Evolutionary conservation across 1,140 invertebrate genomes (phyloP).

Genomic region (Hylyphantes graminicola): DNA sequence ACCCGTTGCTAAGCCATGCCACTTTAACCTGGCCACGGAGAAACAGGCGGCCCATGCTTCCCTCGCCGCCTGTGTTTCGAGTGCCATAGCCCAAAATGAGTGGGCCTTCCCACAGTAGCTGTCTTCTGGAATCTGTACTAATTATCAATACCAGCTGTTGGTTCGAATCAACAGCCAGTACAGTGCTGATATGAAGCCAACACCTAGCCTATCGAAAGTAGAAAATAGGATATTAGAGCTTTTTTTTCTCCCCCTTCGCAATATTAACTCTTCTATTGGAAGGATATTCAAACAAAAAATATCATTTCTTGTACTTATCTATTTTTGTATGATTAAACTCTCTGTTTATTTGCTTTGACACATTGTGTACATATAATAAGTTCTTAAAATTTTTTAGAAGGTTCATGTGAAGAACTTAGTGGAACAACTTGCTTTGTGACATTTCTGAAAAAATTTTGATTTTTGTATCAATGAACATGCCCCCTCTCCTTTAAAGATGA

Average conservation of each 20-base stretch:
- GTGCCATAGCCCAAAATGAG: slow-evolving; percentile 59
- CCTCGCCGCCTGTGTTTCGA: slow-evolving; percentile 52
- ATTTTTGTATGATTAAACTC: too few species aligned
- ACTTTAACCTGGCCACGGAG: slow-evolving; percentile 44
- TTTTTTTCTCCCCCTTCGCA: background rate
- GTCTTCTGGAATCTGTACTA: slow-evolving; percentile 19
- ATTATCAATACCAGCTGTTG: slow-evolving; percentile 9
- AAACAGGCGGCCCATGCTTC: slow-evolving; percentile 49
- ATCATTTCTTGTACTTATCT: background rate
- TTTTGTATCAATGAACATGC: too few species aligned
- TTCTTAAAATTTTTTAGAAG: too few species aligned
- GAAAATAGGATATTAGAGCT: background rate
- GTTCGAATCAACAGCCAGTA: background rate
- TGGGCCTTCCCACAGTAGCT: slow-evolving; percentile 53
- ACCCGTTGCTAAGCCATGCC: slow-evolving; percentile 56
- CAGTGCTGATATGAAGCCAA: background rate
- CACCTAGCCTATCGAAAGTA: background rate
- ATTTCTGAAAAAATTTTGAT: too few species aligned
- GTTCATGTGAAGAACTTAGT: too few species aligned
- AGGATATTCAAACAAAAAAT: background rate
- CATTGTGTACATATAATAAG: too few species aligned
- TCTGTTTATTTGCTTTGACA: too few species aligned
- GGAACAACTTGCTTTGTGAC: too few species aligned
- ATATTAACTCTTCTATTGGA: background rate
- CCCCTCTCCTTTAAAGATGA: too few species aligned